A percentile compares a stretch with the other conserved stretches of the same genome.
Evolutionary conservation across 1,140 invertebrate species (phyloP).

Genomic region (Drosophila varians): DNA sequence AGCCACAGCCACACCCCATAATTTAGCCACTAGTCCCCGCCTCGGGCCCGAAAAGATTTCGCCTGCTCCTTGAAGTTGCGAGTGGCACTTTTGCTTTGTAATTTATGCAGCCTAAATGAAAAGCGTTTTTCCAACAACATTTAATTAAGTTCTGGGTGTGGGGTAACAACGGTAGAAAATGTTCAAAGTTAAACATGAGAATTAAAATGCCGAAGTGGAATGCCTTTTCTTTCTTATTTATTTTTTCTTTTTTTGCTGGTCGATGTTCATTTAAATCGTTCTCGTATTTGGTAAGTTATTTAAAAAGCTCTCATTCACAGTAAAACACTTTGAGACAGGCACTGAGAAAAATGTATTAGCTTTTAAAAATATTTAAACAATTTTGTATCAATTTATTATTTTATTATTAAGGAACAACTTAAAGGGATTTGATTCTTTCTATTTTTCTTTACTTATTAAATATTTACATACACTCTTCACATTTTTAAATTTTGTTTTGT

Average conservation of each 20-base stretch:
- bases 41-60: conserved; percentile 28
- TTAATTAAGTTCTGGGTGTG: conserved; percentile 66
- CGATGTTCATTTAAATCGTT: conserved; percentile 46
- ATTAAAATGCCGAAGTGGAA: conserved; percentile 56
- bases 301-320: conserved; percentile 32
- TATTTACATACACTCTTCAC: no score
- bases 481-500: no score
- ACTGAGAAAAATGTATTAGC: not conserved
- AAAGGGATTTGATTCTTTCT: not conserved
- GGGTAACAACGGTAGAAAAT: conserved; percentile 41
- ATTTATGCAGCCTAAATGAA: conserved; percentile 75
- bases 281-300: conserved; percentile 32
- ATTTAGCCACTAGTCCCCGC: conserved; percentile 57
- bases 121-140: conserved; percentile 73
- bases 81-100: conserved; percentile 74
- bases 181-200: conserved; percentile 73
- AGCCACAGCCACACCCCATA: conserved; percentile 40
- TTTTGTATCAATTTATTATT: no score
- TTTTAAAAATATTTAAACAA: no score
- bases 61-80: conserved; percentile 35
- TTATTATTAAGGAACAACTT: no score
- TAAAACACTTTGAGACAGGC: conserved; percentile 3
- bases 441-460: no score
- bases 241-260: not conserved
- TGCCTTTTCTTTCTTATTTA: conserved; percentile 9